Conservation (phyloP, 2,113 vertebrate genomes). For the Athene cunicularia region DNA sequence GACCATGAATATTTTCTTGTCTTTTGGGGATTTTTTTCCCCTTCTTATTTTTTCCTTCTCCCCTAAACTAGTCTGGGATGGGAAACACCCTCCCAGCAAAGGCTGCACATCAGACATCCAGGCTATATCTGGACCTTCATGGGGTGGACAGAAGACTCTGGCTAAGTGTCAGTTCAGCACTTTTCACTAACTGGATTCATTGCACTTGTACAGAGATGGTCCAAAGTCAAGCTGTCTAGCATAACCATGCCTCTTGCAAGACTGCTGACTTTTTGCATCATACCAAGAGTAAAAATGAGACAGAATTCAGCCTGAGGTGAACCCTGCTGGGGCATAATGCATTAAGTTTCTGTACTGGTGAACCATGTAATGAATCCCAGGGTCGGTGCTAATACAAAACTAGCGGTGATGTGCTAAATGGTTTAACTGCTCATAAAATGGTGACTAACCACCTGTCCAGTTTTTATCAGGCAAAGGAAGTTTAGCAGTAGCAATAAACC, state of each 20-base stretch:
- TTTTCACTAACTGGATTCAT: neutral
- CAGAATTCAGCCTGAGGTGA: neutral
- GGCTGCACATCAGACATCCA: neutral
- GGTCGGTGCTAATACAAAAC: slow-evolving; percentile 34
- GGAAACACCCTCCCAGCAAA: neutral
- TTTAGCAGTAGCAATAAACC: neutral
- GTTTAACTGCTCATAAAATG: slow-evolving; percentile 55
- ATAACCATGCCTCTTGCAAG: neutral
- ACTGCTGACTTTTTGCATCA: neutral
- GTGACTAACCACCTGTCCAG: slow-evolving; percentile 26
- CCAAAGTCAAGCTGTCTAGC: neutral
- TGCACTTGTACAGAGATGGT: neutral
- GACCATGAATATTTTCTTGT: neutral
- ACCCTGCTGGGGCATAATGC: slow-evolving; percentile 8
- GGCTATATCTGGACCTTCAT: neutral
- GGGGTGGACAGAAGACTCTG: neutral
- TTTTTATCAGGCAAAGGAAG: neutral
- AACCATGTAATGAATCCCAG: slow-evolving; percentile 51
- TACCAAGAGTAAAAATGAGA: neutral
- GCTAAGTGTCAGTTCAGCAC: neutral
- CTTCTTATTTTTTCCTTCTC: neutral
- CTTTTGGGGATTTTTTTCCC: neutral
- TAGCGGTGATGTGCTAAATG: slow-evolving; percentile 44
- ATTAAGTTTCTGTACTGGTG: neutral
- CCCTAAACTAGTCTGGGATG: neutral